phyloP scores from a whole-genome alignment of 2,113 vertebrate genomes.

The Coregonus clupeaformis region DNA sequence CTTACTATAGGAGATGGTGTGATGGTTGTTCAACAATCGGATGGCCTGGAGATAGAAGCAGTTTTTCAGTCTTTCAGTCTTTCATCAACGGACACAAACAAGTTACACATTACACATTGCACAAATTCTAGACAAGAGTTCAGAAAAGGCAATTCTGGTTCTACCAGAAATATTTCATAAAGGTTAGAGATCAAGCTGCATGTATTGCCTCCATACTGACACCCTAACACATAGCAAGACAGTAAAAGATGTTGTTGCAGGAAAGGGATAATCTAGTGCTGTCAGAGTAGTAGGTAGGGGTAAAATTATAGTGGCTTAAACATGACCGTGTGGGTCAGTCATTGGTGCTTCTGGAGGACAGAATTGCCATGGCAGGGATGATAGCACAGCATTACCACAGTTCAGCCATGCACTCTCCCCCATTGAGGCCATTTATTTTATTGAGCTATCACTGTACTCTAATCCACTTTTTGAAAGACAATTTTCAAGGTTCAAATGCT shows the following conservation, averaged over 20 bases:
- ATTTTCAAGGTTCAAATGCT: slow-evolving; percentile 24
- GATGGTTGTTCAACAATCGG: no score
- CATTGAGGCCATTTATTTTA: slow-evolving; percentile 46
- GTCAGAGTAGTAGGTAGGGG: slow-evolving; percentile 40
- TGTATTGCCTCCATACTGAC: slow-evolving; percentile 50
- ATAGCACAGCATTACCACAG: slow-evolving; percentile 53
- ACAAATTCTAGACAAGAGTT: background rate
- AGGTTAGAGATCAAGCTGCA: slow-evolving; percentile 55
- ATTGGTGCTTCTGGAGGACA: slow-evolving; percentile 50
- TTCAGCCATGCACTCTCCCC: slow-evolving; percentile 33
- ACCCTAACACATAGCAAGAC: slow-evolving; percentile 18
- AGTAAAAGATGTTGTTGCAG: slow-evolving; percentile 43
- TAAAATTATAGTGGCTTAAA: slow-evolving; percentile 64
- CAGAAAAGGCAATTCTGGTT: background rate
- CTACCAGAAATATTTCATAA: background rate
- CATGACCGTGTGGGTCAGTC: slow-evolving; percentile 57
- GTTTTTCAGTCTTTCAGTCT: no score
- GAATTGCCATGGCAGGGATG: slow-evolving; percentile 56
- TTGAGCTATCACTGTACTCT: slow-evolving; percentile 42
- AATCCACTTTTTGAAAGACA: slow-evolving; percentile 28
- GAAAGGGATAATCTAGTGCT: slow-evolving; percentile 62
- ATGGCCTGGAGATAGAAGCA: no score
- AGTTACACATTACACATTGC: background rate
- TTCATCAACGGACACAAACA: no score
- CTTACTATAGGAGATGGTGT: no score